Evolutionary conservation across 2,797 vertebrate genomes (phyloP), one percentile per base, ranked within the genome.

Genomic region (Anas flavirostris): DNA sequence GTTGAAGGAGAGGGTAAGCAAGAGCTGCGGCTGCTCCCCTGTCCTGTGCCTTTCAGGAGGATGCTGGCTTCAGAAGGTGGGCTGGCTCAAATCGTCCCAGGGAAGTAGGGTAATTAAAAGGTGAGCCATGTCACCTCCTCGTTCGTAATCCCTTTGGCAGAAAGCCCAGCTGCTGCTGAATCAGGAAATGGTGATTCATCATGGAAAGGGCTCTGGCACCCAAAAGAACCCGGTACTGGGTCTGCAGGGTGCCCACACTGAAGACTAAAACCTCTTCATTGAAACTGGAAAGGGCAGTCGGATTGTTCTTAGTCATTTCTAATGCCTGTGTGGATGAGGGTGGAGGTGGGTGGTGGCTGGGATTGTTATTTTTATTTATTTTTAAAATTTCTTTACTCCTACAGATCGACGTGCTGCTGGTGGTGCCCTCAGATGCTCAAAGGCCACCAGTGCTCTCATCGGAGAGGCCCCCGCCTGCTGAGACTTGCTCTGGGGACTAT

Each of bases 131-230:
- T 31, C 29, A 33, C 48, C 26, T 78, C 31, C 44, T 82, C 16
- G 16, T 41, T 60, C 56, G 48, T 72, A 44, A 72, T 75, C n/a
- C 41, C 33, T 86, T n/a, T 37, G 55, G 35, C 70, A 82, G 48
- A 77, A 83, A 79, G 12, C 28, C 39, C 48, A 82, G 37, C n/a
- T 79, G 80, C 48, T 83, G 91, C 15, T 58, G 39, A 60, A 82
- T 88, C 70, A 88, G 78, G 92, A 96, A 96, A 78, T 5, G 3
- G 25, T 28, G 55, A 88, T 35, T 92, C 70, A 67, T 22, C 46
- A 67, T 58, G 78, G 55, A 94, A 96, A 83, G 12, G 60, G n/a
- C 50, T 80, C 68, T 69, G 33, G 56, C n/a, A 60, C 31, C 0
- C 1, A 79, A 48, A 87, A 46, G 63, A n/a, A 53, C 43, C 7